phyloP scores from a whole-genome alignment of 2,797 vertebrate genomes.

The Naso thynnoides region DNA sequence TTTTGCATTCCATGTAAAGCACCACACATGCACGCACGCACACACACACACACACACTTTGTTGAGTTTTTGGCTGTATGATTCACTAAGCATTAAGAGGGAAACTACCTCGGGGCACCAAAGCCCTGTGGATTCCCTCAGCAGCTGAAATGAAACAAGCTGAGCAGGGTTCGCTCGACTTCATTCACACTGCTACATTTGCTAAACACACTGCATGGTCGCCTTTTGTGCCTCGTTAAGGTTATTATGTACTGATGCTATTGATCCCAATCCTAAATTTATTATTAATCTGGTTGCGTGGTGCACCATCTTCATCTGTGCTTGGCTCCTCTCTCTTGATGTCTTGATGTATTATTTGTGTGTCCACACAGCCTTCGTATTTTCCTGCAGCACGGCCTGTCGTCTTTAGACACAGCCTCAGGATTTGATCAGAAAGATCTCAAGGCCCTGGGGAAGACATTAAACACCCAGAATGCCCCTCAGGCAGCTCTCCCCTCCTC shows the following conservation, averaged over 20 bases:
- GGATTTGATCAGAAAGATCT: conserved; percentile 87
- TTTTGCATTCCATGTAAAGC: conserved; percentile 41
- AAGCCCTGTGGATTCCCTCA: conserved; percentile 63
- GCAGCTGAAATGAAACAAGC: conserved; percentile 61
- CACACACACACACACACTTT: conserved; percentile 7
- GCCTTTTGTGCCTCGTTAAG: conserved; percentile 7
- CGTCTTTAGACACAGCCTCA: conserved; percentile 72
- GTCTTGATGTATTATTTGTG: conserved; percentile 71
- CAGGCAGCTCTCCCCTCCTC: conserved; percentile 72
- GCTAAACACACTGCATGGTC: conserved; percentile 14
- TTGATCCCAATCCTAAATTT: conserved; percentile 71
- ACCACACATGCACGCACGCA: background rate
- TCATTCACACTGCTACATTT: conserved; percentile 41
- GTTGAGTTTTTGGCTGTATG: conserved; percentile 48
- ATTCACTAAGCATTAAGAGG: conserved; percentile 61
- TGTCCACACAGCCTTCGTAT: conserved; percentile 44
- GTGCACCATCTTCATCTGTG: conserved; percentile 67
- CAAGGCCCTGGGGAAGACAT: conserved; percentile 86
- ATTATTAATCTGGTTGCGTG: conserved; percentile 69
- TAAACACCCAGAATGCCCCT: conserved; percentile 85
- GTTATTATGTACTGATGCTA: conserved; percentile 49
- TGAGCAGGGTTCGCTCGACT: conserved; percentile 44
- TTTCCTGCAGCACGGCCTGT: conserved; percentile 76
- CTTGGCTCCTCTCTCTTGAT: conserved; percentile 44
- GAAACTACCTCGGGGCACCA: conserved; percentile 59